Evolutionary conservation across 2,797 vertebrate species (phyloP).

Genomic region (Diglossa cyanea): DNA sequence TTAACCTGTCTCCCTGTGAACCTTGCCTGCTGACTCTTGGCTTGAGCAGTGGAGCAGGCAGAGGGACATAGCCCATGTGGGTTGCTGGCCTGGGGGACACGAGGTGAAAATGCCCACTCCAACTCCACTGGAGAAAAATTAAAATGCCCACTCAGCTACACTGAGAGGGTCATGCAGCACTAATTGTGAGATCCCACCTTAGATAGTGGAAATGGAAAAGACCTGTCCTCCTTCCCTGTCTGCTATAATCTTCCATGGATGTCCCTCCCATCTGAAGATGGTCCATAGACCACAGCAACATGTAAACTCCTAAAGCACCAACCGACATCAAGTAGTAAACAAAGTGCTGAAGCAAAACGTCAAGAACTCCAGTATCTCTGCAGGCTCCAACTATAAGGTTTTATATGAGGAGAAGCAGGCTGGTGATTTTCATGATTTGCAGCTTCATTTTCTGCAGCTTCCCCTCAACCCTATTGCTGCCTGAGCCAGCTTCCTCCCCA

Average conservation of each 20-base stretch:
- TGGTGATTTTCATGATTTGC: background rate
- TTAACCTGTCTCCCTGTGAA: background rate
- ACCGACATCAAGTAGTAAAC: background rate
- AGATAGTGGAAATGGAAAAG: background rate
- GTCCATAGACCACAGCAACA: background rate
- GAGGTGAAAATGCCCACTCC: background rate
- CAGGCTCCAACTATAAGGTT: background rate
- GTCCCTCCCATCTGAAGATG: background rate
- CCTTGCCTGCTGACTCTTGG: background rate
- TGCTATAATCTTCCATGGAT: fast-evolving
- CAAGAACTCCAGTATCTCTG: background rate
- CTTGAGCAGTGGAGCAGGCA: background rate
- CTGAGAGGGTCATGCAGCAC: background rate
- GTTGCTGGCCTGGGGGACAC: fast-evolving
- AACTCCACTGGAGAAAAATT: no score
- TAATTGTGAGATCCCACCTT: background rate
- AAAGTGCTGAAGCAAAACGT: background rate
- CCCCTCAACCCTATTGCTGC: background rate
- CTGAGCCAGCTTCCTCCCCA: background rate
- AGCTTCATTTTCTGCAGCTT: background rate
- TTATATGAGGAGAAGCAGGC: background rate
- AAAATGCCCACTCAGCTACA: background rate
- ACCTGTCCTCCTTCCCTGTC: background rate
- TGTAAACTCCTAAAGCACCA: fast-evolving
- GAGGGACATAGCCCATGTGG: background rate